Evolutionary conservation across 2,113 vertebrate genomes (phyloP), one percentile per base, ranked within the genome.

Genomic region (Jaculus jaculus): DNA sequence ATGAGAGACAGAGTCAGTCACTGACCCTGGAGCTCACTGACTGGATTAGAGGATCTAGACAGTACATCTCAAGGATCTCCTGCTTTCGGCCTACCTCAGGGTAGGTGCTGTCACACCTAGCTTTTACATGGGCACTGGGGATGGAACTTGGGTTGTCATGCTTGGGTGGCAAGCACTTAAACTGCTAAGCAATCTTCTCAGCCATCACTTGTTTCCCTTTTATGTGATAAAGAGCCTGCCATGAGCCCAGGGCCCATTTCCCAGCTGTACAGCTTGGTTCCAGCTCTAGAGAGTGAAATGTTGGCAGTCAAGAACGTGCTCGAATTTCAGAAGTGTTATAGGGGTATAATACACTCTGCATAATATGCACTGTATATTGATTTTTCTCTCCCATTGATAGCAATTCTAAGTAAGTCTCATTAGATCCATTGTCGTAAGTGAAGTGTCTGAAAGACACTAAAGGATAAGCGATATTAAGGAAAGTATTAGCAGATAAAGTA

Each of bases 401-500:
- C 83, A 89, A 93, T 91, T 47, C 9, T 92, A 91, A 94, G 66
- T 23, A 72, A 95, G 68, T 93, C 69, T 97, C 81, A 90, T 95
- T 94, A 96, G 80, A 79, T 24, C 30, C 16, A 26, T 34, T 72
- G 61, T 8, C 23, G 32, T 69, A 94, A 93, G 84, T 47, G 83
- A 95, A 68, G 58, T 84, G 96, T 73, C 21, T 34, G 42, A 90
- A 92, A 97, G 85, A 90, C 71, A 60, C 84, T 90, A 94, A 96
- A 73, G 68, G 63, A 74, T 77, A 84, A 92, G 66, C 58, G 47
- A 86, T 81, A 80, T 63, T 86, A 88, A 95, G 85, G 80, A 78
- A 91, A 94, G 84, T 61, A 88, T 95, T 80, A 88, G 54, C 58
- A 88, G 92, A 87, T 72, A 90, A 87, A 87, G 78, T 72, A 86